Conservation (phyloP, 2,888 invertebrate species). For the Osmoderma eremita region DNA sequence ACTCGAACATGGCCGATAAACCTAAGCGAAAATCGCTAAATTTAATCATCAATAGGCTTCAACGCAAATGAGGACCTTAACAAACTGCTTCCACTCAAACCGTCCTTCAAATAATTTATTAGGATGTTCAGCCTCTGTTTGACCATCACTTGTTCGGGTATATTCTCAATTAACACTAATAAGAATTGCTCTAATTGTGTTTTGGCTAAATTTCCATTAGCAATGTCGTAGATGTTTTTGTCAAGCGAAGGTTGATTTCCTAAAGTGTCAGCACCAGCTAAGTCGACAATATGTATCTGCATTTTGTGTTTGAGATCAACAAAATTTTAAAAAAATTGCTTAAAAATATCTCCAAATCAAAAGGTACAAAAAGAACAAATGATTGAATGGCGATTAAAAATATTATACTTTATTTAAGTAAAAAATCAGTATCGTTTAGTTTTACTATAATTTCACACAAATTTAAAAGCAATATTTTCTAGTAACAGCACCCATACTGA, state of each 20-base stretch:
- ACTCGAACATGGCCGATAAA: slow-evolving; percentile 62
- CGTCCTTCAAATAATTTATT: slow-evolving; percentile 60
- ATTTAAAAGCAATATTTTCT: too few species aligned
- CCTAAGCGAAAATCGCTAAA: slow-evolving; percentile 49
- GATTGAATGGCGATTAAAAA: not conserved
- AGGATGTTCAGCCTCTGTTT: slow-evolving; percentile 58
- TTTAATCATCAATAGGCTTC: not conserved
- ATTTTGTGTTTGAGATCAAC: too few species aligned
- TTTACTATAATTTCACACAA: too few species aligned
- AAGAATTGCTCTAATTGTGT: slow-evolving; percentile 61
- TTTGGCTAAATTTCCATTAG: slow-evolving; percentile 61
- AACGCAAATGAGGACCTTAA: slow-evolving; percentile 56
- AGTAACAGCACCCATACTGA: too few species aligned
- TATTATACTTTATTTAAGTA: not conserved
- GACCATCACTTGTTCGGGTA: slow-evolving; percentile 49
- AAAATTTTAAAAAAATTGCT: not conserved
- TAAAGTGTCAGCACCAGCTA: slow-evolving; percentile 61
- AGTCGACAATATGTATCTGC: slow-evolving; percentile 64
- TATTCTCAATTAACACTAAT: slow-evolving; percentile 50
- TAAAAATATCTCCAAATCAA: not conserved
- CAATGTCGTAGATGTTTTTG: slow-evolving; percentile 59
- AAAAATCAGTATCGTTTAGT: slow-evolving; percentile 6
- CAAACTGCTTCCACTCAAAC: slow-evolving; percentile 56
- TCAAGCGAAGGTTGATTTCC: slow-evolving; percentile 55
- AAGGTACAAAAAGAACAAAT: not conserved